These are phyloP conservation scores for Trichomalopsis sarcophagae DNA, from an alignment of 1,140 invertebrate species.

Conservation along the genomic window DNA sequence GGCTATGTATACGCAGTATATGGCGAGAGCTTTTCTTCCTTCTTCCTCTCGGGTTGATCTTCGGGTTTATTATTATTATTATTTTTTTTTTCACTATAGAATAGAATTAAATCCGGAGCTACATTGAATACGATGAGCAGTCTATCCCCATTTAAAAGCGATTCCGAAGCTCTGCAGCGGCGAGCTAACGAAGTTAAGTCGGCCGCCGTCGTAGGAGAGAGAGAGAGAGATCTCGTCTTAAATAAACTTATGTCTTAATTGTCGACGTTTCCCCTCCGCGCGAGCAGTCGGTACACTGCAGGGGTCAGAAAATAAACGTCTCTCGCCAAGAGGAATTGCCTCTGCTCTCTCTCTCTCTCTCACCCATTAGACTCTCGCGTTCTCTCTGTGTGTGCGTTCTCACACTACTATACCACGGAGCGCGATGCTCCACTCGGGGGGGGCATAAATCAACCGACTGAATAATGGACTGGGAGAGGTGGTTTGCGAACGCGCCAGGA, in stretches of 20 bases:
- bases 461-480: constrained; percentile 16
- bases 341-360: constrained; percentile 36
- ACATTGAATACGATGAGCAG: neutral
- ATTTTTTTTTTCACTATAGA: no score
- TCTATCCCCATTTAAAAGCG: neutral
- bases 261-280: neutral
- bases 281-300: neutral
- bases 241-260: constrained; percentile 42
- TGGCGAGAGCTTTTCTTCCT: neutral
- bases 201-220: neutral
- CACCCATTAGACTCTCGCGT: constrained; percentile 53
- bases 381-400: neutral
- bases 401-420: no score
- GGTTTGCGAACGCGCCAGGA: neutral
- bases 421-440: neutral
- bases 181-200: constrained; percentile 23
- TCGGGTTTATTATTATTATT: no score
- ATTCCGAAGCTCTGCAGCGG: neutral
- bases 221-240: neutral
- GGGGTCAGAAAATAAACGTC: constrained; percentile 17
- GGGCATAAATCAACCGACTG: neutral
- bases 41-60: neutral
- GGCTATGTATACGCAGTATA: neutral
- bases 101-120: neutral
- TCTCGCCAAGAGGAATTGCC: constrained; percentile 14